Percentiles rank a stretch among this genome's conserved stretches.
These are phyloP conservation scores for Beaufortia kweichowensis DNA, from an alignment of 2,113 vertebrate species.

Conservation along the genomic window DNA sequence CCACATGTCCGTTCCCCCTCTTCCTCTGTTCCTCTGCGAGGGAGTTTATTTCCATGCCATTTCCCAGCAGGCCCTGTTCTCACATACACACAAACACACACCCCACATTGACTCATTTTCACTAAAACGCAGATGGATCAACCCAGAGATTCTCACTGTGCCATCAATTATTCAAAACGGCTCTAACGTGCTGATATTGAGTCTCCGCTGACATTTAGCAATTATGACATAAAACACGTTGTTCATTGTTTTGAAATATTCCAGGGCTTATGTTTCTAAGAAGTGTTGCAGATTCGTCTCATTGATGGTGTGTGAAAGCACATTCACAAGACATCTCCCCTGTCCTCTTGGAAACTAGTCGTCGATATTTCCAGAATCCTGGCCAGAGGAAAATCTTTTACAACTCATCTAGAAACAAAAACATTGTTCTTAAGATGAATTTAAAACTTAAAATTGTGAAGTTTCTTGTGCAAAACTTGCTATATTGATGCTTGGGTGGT, in stretches of 20 bases:
- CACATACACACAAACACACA: constrained; percentile 2
- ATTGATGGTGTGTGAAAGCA: background rate
- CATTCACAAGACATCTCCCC: background rate
- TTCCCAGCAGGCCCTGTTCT: constrained; percentile 48
- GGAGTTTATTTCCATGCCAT: constrained; percentile 36
- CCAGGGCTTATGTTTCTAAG: background rate
- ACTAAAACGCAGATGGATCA: constrained; percentile 22
- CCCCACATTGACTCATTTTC: constrained; percentile 40
- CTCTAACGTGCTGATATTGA: constrained; percentile 3
- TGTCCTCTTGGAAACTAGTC: background rate
- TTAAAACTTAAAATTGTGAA: background rate
- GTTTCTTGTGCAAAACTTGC: background rate
- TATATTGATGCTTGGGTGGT: background rate
- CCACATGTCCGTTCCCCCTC: constrained; percentile 47
- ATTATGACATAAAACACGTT: background rate
- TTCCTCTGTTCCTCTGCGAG: constrained; percentile 29
- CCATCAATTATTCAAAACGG: constrained; percentile 34
- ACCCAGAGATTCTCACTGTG: constrained; percentile 34
- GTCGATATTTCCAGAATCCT: background rate
- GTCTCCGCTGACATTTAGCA: background rate
- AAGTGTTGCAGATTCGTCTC: background rate
- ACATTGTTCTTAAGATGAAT: background rate
- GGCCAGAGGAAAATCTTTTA: background rate
- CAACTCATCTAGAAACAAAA: background rate
- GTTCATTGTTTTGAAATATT: background rate